phyloP scores from a whole-genome alignment of 92 coral and sea anemone genomes.

The Zoanthus gigantus region DNA sequence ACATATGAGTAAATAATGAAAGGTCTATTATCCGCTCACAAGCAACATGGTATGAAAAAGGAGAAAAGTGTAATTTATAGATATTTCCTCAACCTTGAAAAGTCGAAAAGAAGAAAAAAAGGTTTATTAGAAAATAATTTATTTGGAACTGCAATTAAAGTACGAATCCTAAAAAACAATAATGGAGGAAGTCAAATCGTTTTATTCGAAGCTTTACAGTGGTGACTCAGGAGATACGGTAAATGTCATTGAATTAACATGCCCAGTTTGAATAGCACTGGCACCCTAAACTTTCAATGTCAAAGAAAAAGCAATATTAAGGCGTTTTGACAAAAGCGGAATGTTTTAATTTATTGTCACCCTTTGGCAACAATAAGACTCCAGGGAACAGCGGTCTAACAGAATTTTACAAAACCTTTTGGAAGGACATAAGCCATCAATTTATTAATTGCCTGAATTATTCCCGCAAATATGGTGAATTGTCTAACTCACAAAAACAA shows the following conservation, averaged over 20 bases:
- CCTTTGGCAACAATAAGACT: not conserved
- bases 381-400: not conserved
- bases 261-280: not conserved
- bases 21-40: not conserved
- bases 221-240: not conserved
- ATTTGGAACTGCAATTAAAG: not conserved
- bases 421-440: no score
- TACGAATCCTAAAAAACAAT: not conserved
- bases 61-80: not conserved
- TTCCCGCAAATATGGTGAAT: no score
- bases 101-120: not conserved
- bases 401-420: not conserved
- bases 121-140: not conserved
- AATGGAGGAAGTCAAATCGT: no score
- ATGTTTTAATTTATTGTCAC: not conserved
- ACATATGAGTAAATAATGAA: no score
- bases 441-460: no score
- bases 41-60: conserved; percentile 10
- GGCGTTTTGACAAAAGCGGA: not conserved
- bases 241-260: not conserved
- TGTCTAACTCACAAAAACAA: no score
- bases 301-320: not conserved
- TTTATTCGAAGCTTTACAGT: not conserved
- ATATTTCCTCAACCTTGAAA: conserved; percentile 6
- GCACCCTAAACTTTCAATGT: not conserved